Percentiles rank a stretch among this genome's conserved stretches.
These are phyloP conservation scores for Onychomys leucogaster DNA, from an alignment of 2,797 vertebrate species.

Conservation along the genomic window DNA sequence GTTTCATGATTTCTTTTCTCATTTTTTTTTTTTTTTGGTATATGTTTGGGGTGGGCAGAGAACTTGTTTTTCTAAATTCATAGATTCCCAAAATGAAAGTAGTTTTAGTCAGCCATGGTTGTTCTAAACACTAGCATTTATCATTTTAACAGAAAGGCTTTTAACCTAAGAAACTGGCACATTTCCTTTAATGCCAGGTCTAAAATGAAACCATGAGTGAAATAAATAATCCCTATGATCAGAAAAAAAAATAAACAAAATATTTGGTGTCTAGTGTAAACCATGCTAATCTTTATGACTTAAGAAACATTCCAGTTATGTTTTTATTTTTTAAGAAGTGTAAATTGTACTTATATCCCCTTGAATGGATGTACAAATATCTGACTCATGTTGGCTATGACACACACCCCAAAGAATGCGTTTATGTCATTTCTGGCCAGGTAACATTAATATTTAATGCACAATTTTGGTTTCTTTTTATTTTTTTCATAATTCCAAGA, in stretches of 20 bases:
- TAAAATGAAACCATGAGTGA: not conserved
- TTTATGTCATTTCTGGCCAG: not conserved
- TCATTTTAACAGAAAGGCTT: not conserved
- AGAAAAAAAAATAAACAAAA: not conserved
- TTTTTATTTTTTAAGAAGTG: not conserved
- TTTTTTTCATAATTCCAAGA: not conserved
- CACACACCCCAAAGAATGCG: not conserved
- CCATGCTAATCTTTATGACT: not conserved
- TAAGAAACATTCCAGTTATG: not conserved
- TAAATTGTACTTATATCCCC: not conserved
- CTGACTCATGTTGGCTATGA: not conserved
- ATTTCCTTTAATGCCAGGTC: not conserved
- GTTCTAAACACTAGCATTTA: not conserved
- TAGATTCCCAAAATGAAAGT: not conserved
- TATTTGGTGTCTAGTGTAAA: not conserved
- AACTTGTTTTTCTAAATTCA: not conserved
- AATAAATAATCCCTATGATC: not conserved
- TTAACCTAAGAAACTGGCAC: not conserved
- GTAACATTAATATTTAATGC: not conserved
- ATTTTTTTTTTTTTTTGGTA: not conserved
- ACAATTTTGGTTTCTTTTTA: not conserved
- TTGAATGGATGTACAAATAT: not conserved
- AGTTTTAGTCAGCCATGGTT: not conserved
- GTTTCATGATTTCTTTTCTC: rapidly evolving
- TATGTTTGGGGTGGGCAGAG: not conserved